Evolutionary conservation across 2,888 invertebrate species (phyloP), one percentile per base, ranked within the genome.

Genomic region (Carpatolechia fugitivella): DNA sequence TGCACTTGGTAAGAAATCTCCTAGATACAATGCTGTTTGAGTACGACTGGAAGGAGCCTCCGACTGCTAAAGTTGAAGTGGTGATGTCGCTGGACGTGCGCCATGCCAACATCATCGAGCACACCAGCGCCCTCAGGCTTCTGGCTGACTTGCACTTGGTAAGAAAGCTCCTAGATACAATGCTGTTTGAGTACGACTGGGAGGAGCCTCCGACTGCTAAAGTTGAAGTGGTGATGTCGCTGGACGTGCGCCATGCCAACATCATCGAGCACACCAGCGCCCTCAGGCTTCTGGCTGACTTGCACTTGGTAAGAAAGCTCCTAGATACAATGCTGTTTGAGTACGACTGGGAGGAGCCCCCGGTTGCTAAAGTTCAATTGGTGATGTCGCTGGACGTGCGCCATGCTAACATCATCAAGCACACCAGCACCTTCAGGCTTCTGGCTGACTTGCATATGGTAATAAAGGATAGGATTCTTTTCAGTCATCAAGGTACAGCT

Each of bases 21-120:
- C 6, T 24, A 24, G 24, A 24, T 24, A 24, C n/a, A n/a, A 59
- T 89, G 68, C 77, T 90, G 65, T 85, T 86, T 50, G 80, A 80
- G 67, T 90, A 90, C 65, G 88, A 87, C 60, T 83, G 86, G 59
- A 82, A 78, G 57, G 57, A 65, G 54, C 61, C 76, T 40, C 78
- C 49, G 1, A 60, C 65, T 29, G 78, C 83, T 3, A 64, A 79
- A 4, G 91, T 92, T 0, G 66, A 64, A 8, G 92, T 94, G 13
- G 65, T 64, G 24, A 79, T 94, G 44, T 89, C 90, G 29, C 72
- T 95, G 30, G 90, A 91, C 56, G 80, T 94, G 54, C 82, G 90
- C 52, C 95, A 95, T 71, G 87, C 95, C 31, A 92, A 93, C 63
- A 75, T 96, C 72, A 91, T 93, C 70, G 95, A 95, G 70, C 71